A percentile compares a stretch with the other conserved stretches of the same genome.
Evolutionary conservation across 1,140 invertebrate genomes (phyloP).

Genomic region (Leptopilina boulardi): DNA sequence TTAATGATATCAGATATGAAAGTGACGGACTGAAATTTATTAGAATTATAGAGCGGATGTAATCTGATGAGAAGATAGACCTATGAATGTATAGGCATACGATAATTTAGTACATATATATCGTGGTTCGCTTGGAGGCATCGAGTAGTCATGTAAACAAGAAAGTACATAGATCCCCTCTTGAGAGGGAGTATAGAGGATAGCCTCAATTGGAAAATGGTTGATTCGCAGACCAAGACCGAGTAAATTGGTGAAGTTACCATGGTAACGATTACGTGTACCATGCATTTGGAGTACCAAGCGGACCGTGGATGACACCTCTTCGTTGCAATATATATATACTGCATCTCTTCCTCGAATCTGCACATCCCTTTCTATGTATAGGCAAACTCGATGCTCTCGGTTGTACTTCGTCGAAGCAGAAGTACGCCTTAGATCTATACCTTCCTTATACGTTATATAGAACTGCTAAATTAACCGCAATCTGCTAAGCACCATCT

Average conservation of each 20-base stretch:
- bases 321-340: slow-evolving; percentile 21
- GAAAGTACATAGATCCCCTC: slow-evolving; percentile 43
- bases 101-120: slow-evolving; percentile 3
- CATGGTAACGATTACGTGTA: slow-evolving; percentile 57
- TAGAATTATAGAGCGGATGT: not conserved
- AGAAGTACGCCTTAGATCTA: not conserved
- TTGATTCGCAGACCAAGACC: slow-evolving; percentile 48
- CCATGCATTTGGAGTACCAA: slow-evolving; percentile 35
- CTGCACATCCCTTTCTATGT: slow-evolving; percentile 20
- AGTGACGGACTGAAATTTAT: not conserved
- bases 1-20: not conserved
- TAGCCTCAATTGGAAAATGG: slow-evolving; percentile 53
- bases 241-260: slow-evolving; percentile 54
- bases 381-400: slow-evolving; percentile 8
- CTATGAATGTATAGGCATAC: not conserved
- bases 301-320: slow-evolving; percentile 23
- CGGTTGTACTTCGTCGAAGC: not conserved
- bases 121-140: not conserved
- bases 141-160: slow-evolving; percentile 43
- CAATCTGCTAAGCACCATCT: slow-evolving; percentile 28
- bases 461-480: slow-evolving; percentile 25
- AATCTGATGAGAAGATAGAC: not conserved
- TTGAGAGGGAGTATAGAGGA: slow-evolving; percentile 42
- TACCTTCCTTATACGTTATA: slow-evolving; percentile 22
- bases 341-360: slow-evolving; percentile 16